These are phyloP conservation scores for Neoseiulus cucumeris DNA, from an alignment of 1,140 invertebrate species.

Conservation along the genomic window DNA sequence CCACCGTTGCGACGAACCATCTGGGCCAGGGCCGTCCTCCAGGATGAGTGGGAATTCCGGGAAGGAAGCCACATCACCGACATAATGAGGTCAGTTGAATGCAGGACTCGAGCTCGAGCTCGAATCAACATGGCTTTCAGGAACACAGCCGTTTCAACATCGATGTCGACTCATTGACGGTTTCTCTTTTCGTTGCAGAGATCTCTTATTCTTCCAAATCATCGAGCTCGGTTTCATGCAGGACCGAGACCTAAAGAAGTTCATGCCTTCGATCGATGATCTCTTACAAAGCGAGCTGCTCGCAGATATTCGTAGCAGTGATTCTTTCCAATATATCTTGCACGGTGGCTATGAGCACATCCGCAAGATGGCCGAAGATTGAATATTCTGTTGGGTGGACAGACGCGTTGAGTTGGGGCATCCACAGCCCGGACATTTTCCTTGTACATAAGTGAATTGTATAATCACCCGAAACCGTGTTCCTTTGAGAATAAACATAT, in stretches of 20 bases:
- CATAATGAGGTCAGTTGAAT: background rate
- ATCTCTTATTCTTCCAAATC: slow-evolving; percentile 2
- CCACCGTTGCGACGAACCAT: background rate
- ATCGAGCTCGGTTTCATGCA: background rate
- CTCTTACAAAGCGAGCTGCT: background rate
- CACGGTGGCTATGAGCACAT: slow-evolving; percentile 1
- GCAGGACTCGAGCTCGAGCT: too few species aligned
- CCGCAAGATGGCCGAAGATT: background rate
- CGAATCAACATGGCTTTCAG: too few species aligned
- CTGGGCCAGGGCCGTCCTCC: background rate
- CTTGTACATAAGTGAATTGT: too few species aligned
- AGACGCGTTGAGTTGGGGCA: too few species aligned
- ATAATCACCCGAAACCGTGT: too few species aligned
- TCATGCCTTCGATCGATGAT: slow-evolving; percentile 1
- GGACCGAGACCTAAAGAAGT: background rate
- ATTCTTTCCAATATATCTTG: slow-evolving; percentile 1
- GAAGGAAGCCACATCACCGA: background rate
- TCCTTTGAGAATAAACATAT: too few species aligned
- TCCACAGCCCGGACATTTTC: too few species aligned
- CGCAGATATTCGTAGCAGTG: background rate
- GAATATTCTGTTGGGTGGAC: too few species aligned
- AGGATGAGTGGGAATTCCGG: background rate
- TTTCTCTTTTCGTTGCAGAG: background rate
- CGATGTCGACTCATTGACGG: background rate
- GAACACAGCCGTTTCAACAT: too few species aligned